Conservation (phyloP, 1,140 invertebrate species). For the Drosophila albomicans region DNA sequence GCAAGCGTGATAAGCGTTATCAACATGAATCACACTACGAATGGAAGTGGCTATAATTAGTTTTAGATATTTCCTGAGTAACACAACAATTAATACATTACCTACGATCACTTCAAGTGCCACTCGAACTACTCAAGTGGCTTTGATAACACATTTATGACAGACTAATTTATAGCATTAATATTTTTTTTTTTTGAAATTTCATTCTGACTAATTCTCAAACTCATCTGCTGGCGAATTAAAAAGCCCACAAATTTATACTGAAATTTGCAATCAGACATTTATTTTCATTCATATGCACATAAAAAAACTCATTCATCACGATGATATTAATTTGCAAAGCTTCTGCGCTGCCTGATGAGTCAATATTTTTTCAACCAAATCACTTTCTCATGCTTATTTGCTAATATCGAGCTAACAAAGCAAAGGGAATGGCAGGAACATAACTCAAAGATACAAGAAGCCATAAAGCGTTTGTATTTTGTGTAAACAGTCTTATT, state of each 20-base stretch:
- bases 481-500: not conserved
- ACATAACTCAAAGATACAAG: not conserved
- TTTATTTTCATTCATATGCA: constrained; percentile 3
- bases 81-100: not conserved
- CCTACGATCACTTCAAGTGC: not conserved
- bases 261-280: constrained; percentile 4
- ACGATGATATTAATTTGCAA: constrained; percentile 16
- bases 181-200: not conserved
- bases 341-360: not conserved
- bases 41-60: not conserved
- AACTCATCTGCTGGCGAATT: not conserved
- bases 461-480: not conserved
- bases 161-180: not conserved
- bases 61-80: not conserved
- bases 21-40: constrained; percentile 7
- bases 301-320: not conserved
- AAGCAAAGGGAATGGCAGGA: not conserved
- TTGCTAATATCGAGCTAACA: not conserved
- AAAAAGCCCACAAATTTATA: not conserved
- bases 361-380: constrained; percentile 38
- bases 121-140: not conserved
- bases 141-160: not conserved
- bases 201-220: not conserved
- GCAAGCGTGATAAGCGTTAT: not conserved
- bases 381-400: constrained; percentile 24